Conservation (phyloP, 2,797 vertebrate genomes). For the Poecilia picta region DNA sequence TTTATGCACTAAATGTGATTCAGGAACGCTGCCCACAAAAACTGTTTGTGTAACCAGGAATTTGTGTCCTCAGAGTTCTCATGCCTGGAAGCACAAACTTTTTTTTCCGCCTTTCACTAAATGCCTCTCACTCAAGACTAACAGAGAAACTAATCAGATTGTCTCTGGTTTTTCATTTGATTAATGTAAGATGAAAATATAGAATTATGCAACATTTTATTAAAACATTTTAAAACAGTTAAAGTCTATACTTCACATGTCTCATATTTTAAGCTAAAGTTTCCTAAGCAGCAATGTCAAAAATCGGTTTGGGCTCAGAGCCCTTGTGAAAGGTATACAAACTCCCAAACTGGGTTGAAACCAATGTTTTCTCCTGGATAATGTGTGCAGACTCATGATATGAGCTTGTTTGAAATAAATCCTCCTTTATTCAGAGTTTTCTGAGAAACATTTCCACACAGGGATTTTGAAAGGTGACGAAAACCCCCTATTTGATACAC, state of each 20-base stretch:
- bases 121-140: slow-evolving; percentile 5
- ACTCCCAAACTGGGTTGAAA: neutral
- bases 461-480: too few relatives aligned
- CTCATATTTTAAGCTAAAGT: neutral
- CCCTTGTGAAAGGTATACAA: neutral
- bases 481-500: too few relatives aligned
- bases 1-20: slow-evolving; percentile 18
- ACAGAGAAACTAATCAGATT: neutral
- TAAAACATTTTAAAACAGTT: neutral
- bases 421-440: too few relatives aligned
- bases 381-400: too few relatives aligned
- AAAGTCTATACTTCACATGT: neutral
- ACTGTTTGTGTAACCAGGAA: slow-evolving; percentile 16
- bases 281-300: neutral
- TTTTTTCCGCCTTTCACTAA: slow-evolving; percentile 19
- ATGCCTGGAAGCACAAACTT: slow-evolving; percentile 13
- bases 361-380: neutral
- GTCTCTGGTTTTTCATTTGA: neutral
- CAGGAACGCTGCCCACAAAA: slow-evolving; percentile 12
- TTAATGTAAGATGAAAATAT: neutral
- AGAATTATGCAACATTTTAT: too few relatives aligned
- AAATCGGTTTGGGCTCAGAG: neutral
- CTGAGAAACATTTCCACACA: too few relatives aligned
- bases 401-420: too few relatives aligned
- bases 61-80: slow-evolving; percentile 13